Base-by-base conservation (phyloP, 2,888 invertebrate species). In the Bombylius major region DNA sequence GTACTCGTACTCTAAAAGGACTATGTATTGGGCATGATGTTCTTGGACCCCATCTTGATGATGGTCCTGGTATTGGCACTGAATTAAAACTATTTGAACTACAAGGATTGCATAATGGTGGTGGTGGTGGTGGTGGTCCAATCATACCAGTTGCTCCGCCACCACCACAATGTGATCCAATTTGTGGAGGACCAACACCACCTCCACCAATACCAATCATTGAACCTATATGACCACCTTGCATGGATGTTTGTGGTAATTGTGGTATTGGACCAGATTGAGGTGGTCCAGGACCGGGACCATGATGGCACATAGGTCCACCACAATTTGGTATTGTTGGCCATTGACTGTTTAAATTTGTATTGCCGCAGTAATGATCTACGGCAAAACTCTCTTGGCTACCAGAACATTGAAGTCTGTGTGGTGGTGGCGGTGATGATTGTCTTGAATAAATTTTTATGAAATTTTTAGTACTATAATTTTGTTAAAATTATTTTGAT, bases 371-470 rank as follows among this genome's bases (percentile, higher is more conserved):
- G 68, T 71, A 75, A 65, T 73, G 72, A 67, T 75, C 74, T 69
- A 73, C 73, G 68, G 71, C 70, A 71, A 73, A 75, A 70, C 74
- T 75, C 66, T 75, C 75, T 71, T 75, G 75, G 73, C 75, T 75
- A 75, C 74, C 75, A 75, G 75, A 75, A 69, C 75, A 75, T 75
- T 73, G 74, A 67, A 75, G 67, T 66, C 72, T 70, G 67, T 71
- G 73, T 70, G 73, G 73, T 69, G 75, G 75, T 68, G 75, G 70
- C 68, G 75, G 70, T 66, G 74, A 73, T 66, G 73, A 69, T 69
- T 75, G 73, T 66, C 75, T 69, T 65, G 75, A 74, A 64, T 73
- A 73, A 75, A 75, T 75, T 66, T 72, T 68, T 72, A 67, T 65
- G 61, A 62, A 65, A 62, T 65, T 64, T 60, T 59, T 12, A 50